These are phyloP conservation scores for Pterostichus madidus DNA, from an alignment of 2,888 invertebrate species.

Conservation along the genomic window DNA sequence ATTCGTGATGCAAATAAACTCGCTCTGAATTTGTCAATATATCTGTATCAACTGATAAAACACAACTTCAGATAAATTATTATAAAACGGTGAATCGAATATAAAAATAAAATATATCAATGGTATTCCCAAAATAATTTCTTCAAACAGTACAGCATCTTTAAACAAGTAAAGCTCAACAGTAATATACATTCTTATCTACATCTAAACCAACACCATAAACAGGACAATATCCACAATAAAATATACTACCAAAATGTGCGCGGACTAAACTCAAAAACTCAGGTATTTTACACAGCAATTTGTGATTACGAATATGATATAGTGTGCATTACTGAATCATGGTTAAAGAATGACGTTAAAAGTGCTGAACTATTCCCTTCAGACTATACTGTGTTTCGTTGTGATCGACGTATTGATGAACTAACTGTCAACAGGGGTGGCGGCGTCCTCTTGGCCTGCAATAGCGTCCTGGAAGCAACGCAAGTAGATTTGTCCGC, in stretches of 20 bases:
- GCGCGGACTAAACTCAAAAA: too few relatives aligned
- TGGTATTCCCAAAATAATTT: background rate
- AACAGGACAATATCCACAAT: too few relatives aligned
- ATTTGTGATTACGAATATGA: background rate
- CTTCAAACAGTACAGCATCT: too few relatives aligned
- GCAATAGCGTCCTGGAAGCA: background rate
- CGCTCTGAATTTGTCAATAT: too few relatives aligned
- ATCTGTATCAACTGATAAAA: constrained; percentile 1
- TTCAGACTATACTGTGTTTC: background rate
- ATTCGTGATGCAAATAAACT: too few relatives aligned
- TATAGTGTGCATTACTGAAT: background rate
- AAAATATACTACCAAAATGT: too few relatives aligned
- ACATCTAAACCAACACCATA: too few relatives aligned
- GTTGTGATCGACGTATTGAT: constrained; percentile 1
- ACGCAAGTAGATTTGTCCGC: constrained; percentile 6
- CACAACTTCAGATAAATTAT: background rate
- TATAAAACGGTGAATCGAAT: background rate
- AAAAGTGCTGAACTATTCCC: background rate
- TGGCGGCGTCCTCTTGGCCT: background rate
- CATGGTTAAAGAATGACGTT: too few relatives aligned
- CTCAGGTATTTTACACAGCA: background rate
- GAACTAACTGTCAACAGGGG: too few relatives aligned
- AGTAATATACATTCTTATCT: too few relatives aligned
- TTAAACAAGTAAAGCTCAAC: constrained; percentile 9
- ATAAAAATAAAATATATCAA: constrained; percentile 6